A percentile compares a stretch with the other conserved stretches of the same genome.
phyloP scores from a whole-genome alignment of 2,113 vertebrate genomes.

The Hemicordylus capensis region DNA sequence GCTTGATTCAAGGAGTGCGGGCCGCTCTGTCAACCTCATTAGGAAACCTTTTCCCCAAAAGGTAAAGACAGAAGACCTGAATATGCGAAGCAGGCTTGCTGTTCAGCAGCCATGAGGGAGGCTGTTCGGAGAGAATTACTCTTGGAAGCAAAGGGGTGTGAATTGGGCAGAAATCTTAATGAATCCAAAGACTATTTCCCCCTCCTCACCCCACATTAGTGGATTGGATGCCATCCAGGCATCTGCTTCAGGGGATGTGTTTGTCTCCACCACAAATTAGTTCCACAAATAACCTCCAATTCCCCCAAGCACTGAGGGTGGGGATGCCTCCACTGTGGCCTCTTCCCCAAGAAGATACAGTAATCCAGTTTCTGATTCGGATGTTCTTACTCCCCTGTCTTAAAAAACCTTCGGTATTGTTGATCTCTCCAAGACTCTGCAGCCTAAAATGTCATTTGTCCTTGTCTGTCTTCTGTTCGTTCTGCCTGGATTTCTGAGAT shows the following conservation, averaged over 20 bases:
- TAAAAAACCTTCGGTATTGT: background rate
- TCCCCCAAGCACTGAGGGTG: background rate
- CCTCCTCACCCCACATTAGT: background rate
- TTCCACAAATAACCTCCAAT: conserved; percentile 20
- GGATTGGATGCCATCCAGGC: background rate
- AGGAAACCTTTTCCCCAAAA: conserved; percentile 35
- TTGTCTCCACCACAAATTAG: conserved; percentile 9
- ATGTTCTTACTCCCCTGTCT: background rate
- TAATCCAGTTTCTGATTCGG: background rate
- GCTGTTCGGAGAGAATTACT: conserved; percentile 23
- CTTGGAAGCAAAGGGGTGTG: background rate
- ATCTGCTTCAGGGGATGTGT: background rate
- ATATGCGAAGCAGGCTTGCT: conserved; percentile 37
- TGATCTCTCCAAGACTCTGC: background rate
- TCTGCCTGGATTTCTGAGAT: background rate
- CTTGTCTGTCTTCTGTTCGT: background rate
- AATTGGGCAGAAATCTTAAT: conserved; percentile 19
- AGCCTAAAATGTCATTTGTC: background rate
- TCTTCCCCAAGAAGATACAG: background rate
- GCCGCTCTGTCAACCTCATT: conserved; percentile 57
- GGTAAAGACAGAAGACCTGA: conserved; percentile 50
- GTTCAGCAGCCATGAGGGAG: conserved; percentile 29
- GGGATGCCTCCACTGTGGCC: background rate
- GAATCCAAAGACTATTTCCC: background rate
- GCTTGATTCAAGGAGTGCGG: conserved; percentile 22